These are phyloP conservation scores for Mus minutoides DNA, from an alignment of 2,797 vertebrate genomes.

Conservation along the genomic window DNA sequence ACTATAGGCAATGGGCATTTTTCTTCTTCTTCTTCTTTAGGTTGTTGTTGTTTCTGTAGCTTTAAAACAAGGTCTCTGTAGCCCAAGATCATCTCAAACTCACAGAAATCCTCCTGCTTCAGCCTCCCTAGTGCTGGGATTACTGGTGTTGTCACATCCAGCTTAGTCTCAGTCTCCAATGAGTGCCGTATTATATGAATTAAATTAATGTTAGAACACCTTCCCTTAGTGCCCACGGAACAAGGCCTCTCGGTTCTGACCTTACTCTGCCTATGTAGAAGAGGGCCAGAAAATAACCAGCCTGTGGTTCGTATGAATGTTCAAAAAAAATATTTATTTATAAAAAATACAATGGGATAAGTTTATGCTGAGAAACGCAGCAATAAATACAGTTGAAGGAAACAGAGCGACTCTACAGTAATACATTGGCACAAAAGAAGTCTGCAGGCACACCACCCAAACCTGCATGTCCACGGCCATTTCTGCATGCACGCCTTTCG, in stretches of 20 bases:
- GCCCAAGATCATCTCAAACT: neutral
- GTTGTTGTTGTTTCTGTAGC: neutral
- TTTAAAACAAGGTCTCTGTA: neutral
- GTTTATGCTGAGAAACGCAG: constrained; percentile 92
- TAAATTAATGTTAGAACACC: neutral
- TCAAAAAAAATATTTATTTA: constrained; percentile 93
- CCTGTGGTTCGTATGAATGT: constrained; percentile 81
- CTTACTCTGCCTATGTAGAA: constrained; percentile 40
- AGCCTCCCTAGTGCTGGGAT: neutral
- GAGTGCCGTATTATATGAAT: neutral
- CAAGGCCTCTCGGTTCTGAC: neutral
- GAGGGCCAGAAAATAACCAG: constrained; percentile 82
- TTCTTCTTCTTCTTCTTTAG: neutral
- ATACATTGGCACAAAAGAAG: constrained; percentile 89
- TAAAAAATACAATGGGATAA: constrained; percentile 93
- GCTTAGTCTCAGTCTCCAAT: neutral
- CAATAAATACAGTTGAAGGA: constrained; percentile 96
- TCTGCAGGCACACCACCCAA: constrained; percentile 80
- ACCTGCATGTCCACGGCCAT: constrained; percentile 83
- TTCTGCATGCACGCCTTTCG: constrained; percentile 85
- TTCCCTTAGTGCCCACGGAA: neutral
- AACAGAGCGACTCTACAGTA: constrained; percentile 88
- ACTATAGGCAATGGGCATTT: neutral
- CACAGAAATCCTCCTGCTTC: neutral
- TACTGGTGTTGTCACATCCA: neutral